phyloP scores from a whole-genome alignment of 2,797 vertebrate genomes.

The Scyliorhinus canicula region DNA sequence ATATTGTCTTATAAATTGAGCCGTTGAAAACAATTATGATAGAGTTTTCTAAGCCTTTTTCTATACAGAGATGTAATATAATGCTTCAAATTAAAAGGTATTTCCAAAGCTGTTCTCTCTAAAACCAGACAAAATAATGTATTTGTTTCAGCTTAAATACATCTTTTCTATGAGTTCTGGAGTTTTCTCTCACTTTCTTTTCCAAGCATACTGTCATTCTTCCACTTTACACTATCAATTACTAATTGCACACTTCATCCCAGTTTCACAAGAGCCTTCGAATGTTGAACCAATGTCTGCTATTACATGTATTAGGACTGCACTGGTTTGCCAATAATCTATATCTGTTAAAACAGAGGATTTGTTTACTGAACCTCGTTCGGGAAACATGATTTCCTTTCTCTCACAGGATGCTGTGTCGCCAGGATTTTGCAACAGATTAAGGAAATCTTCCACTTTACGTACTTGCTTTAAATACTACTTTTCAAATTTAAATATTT shows the following conservation, averaged over 20 bases:
- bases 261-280: not conserved
- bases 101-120: not conserved
- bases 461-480: not conserved
- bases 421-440: not conserved
- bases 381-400: slow-evolving; percentile 18
- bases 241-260: slow-evolving; percentile 18
- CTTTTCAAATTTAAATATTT: not conserved
- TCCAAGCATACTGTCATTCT: not conserved
- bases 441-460: not conserved
- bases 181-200: not conserved
- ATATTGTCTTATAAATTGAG: not conserved
- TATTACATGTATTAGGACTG: slow-evolving; percentile 9
- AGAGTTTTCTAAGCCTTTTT: not conserved
- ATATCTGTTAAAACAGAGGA: slow-evolving; percentile 30
- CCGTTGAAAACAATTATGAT: not conserved
- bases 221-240: not conserved
- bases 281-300: slow-evolving; percentile 25
- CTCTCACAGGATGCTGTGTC: not conserved
- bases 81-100: not conserved
- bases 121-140: not conserved
- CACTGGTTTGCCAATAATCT: slow-evolving; percentile 26
- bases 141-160: not conserved
- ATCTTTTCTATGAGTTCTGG: not conserved
- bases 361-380: slow-evolving; percentile 21
- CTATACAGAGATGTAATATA: not conserved